Evolutionary conservation across 2,797 vertebrate genomes (phyloP), one percentile per base, ranked within the genome.

Genomic region (Phrynocephalus forsythii): DNA sequence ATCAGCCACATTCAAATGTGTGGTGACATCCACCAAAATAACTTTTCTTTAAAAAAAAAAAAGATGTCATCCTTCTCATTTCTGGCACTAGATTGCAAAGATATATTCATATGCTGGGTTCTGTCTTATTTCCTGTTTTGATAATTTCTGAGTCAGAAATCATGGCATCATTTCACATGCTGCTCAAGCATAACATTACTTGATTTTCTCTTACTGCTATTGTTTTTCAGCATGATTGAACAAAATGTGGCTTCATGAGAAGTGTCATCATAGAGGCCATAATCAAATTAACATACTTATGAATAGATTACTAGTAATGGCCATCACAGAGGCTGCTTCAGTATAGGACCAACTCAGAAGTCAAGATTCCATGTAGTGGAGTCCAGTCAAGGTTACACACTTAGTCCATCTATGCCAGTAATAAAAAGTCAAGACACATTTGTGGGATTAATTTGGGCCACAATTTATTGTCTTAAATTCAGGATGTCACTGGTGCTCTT

Each of bases 101-200:
- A 75, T 60, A 48, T 77, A 5, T n/a, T 30, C 20, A 76, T 82
- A 82, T 76, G 33, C 24, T 77, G 28, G 22, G 6, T 63, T 82
- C 38, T 67, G 75, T 68, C 67, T 50, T 72, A 28, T 68, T 87
- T 82, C n/a, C 72, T 28, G 7, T 11, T 87, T 68, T 76, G 63
- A 68, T 76, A 6, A 38, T 38, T 18, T 73, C 38, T 30, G 7
- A n/a, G 15, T 33, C 38, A 81, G 38, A 75, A 72, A 33, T 56
- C 4, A 13, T 30, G 50, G 5, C 26, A 26, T 48, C 6, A 18
- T 83, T 72, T 68, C 82, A 56, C 20, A 83, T 28, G 30, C 52
- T 50, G 50, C 24, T 73, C 69, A 83, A 72, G 10, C 69, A 73
- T 72, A 56, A 33, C 15, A 24, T 83, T 71, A 71, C n/a, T 83